phyloP scores from a whole-genome alignment of 2,113 vertebrate genomes.

The Gracilinanus agilis region DNA sequence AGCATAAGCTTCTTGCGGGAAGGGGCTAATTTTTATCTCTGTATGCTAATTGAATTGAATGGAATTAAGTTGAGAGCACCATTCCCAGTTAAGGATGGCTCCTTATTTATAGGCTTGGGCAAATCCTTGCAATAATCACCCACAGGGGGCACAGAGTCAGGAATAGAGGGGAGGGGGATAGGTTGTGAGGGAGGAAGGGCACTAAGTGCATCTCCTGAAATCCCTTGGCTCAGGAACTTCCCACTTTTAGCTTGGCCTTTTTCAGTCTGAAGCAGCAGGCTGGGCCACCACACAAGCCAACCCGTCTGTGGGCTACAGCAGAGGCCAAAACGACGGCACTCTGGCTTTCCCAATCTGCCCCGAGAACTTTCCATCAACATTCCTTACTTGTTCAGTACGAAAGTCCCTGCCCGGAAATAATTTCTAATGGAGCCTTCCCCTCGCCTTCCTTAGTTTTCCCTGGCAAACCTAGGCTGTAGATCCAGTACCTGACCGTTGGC shows the following conservation, averaged over 20 bases:
- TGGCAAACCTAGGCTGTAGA: constrained; percentile 47
- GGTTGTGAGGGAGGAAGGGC: background rate
- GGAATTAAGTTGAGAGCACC: background rate
- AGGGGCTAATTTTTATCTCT: background rate
- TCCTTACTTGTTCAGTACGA: background rate
- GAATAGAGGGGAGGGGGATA: too few relatives aligned
- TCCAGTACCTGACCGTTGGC: constrained; percentile 55
- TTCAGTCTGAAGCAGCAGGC: background rate
- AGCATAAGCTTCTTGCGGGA: background rate
- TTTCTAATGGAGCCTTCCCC: constrained; percentile 3
- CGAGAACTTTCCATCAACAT: background rate
- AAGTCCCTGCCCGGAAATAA: background rate
- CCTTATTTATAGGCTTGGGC: background rate
- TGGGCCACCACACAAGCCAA: background rate
- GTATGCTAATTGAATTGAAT: background rate
- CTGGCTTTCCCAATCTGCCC: background rate
- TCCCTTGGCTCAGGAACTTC: background rate
- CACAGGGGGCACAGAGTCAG: background rate
- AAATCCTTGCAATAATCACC: background rate
- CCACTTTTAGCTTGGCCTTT: background rate
- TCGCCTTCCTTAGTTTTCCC: constrained; percentile 41
- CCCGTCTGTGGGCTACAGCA: background rate
- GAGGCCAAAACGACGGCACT: background rate
- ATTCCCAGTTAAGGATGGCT: background rate
- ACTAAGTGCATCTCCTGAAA: background rate